Base-by-base conservation (phyloP, 2,113 vertebrate species). In the Muntiacus muntjak region DNA sequence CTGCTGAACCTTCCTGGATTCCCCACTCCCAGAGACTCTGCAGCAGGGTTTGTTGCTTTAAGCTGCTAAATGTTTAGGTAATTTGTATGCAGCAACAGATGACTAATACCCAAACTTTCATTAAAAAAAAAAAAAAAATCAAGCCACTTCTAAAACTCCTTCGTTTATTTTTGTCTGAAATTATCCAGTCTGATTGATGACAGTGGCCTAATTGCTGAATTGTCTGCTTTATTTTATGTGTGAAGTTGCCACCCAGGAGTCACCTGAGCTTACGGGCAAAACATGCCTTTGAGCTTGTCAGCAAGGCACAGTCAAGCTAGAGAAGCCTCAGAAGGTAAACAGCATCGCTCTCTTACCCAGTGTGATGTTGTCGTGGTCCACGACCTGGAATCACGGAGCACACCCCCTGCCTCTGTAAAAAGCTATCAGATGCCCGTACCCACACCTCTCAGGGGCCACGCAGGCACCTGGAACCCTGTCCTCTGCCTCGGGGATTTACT, bases 211-310 rank as follows among this genome's bases (percentile, higher is more conserved):
- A 87, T 1, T 28, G 52, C 16, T 47, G 1, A 21, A 58, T 57
- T 94, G 4, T 14, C 55, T 55, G 52, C 36, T 87, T 62, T 26
- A 33, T 8, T 86, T 43, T 52, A 57, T 21, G 23, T 71, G 19
- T 50, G 25, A 96, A 50, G 36, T n/a, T 82, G 58, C 74, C 33
- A 30, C 85, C n/a, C 60, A 86, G 78, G 55, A 60, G 45, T 43
- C 23, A 78, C 52, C 17, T 62, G 78, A 62, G 62, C 45, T 26
- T 17, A 5, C 0, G 1, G 67, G 74, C 16, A 95, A 97, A 96
- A 94, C 28, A 47, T 78, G 52, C 30, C 85, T 97, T 94, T 97
- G 92, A 95, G 88, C 52, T 87, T 97, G 57, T 79, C 74, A 58
- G 74, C 54, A 43, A 7, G 7, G 25, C 21, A 85, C 84, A 58